Percentiles rank a stretch among this genome's conserved stretches.
These are phyloP conservation scores for Penaeus indicus DNA, from an alignment of 1,140 invertebrate genomes.

Conservation along the genomic window DNA sequence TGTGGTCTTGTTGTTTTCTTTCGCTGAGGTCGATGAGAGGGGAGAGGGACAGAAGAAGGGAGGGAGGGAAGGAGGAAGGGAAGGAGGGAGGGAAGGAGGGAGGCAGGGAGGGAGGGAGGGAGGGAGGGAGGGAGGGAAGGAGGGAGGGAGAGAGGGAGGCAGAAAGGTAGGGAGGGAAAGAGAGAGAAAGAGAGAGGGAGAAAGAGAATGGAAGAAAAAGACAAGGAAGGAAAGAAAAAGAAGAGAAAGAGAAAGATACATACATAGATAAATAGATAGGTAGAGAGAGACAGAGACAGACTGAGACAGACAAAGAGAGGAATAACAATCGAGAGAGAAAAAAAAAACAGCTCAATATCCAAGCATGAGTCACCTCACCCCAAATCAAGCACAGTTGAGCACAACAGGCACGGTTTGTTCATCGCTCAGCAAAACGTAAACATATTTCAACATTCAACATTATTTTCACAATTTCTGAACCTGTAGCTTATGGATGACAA, in stretches of 20 bases:
- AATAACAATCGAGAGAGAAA: background rate
- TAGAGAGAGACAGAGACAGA: background rate
- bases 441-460: too few relatives aligned
- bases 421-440: too few relatives aligned
- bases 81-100: too few relatives aligned
- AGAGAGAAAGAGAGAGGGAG: slow-evolving; percentile 13
- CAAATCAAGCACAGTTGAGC: too few relatives aligned
- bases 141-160: slow-evolving; percentile 11
- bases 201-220: background rate
- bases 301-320: slow-evolving; percentile 1
- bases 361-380: too few relatives aligned
- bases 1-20: too few relatives aligned
- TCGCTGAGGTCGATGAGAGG: too few relatives aligned
- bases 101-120: background rate
- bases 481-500: too few relatives aligned
- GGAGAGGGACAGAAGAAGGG: background rate
- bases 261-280: background rate
- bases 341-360: too few relatives aligned
- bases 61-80: background rate
- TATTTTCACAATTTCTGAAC: too few relatives aligned
- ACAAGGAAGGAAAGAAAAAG: background rate
- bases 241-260: background rate
- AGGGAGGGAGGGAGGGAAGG: background rate
- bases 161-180: slow-evolving; percentile 12
- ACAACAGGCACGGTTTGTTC: too few relatives aligned